Evolutionary conservation across 2,888 invertebrate species (phyloP).

Genomic region (Polia nebulosa): DNA sequence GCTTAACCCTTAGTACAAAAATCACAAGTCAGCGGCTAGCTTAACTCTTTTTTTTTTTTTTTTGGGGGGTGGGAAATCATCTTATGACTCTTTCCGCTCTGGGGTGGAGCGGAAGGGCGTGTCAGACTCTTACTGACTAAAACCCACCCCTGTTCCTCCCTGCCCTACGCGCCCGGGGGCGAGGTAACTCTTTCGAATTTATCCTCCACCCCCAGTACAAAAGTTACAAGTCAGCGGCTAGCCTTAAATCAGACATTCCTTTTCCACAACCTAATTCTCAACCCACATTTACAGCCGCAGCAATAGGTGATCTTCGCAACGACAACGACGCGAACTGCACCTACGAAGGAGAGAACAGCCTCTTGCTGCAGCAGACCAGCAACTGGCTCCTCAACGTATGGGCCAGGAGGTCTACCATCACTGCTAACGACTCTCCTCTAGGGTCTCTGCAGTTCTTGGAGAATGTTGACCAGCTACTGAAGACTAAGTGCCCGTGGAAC

Average conservation of each 20-base stretch:
- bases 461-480: slow-evolving; percentile 89
- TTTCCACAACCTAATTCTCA: background rate
- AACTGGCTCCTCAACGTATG: slow-evolving; percentile 95
- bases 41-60: too few relatives aligned
- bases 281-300: slow-evolving; percentile 86
- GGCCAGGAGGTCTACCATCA: slow-evolving; percentile 81
- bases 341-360: slow-evolving; percentile 98
- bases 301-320: slow-evolving; percentile 94
- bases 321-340: slow-evolving; percentile 97
- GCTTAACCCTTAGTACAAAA: too few relatives aligned
- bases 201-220: too few relatives aligned
- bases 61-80: too few relatives aligned
- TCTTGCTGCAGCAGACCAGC: slow-evolving; percentile 96
- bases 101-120: too few relatives aligned
- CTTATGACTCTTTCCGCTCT: too few relatives aligned
- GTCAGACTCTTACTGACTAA: too few relatives aligned
- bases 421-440: slow-evolving; percentile 91
- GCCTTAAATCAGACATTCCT: background rate
- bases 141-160: too few relatives aligned
- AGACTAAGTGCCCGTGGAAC: slow-evolving; percentile 87
- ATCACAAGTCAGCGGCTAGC: too few relatives aligned
- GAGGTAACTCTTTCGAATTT: too few relatives aligned
- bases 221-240: too few relatives aligned
- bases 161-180: too few relatives aligned
- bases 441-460: slow-evolving; percentile 92